phyloP scores from a whole-genome alignment of 1,140 invertebrate genomes.

The Drosophila albomicans region DNA sequence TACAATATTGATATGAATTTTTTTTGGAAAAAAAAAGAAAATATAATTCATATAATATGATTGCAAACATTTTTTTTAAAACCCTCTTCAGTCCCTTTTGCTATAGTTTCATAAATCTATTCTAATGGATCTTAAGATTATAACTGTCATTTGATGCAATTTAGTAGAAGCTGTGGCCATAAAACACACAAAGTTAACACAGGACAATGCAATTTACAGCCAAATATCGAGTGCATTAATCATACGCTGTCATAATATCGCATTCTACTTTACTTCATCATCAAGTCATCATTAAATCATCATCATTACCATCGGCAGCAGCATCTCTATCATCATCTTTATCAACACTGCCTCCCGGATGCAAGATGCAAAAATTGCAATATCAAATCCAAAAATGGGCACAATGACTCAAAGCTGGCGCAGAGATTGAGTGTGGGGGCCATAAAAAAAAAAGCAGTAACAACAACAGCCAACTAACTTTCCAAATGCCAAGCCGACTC shows the following conservation, averaged over 20 bases:
- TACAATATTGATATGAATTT: too few species aligned
- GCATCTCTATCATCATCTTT: constrained; percentile 29
- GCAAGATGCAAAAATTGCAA: constrained; percentile 69
- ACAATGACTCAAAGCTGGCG: constrained; percentile 65
- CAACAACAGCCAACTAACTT: constrained; percentile 52
- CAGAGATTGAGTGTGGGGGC: constrained; percentile 49
- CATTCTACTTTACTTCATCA: constrained; percentile 34
- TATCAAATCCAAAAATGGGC: constrained; percentile 65
- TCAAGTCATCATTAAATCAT: constrained; percentile 23
- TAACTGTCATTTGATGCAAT: not conserved
- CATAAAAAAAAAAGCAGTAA: constrained; percentile 44
- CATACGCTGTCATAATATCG: constrained; percentile 20
- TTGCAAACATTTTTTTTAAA: too few species aligned
- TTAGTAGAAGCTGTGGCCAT: not conserved
- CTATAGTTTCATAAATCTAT: too few species aligned
- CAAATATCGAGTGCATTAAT: constrained; percentile 29
- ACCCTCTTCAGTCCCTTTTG: too few species aligned
- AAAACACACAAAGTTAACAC: constrained; percentile 7
- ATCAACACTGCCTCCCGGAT: constrained; percentile 56
- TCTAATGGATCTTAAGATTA: too few species aligned
- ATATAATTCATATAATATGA: too few species aligned
- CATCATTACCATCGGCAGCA: constrained; percentile 6
- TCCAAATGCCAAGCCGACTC: constrained; percentile 63
- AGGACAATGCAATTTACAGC: constrained; percentile 1
- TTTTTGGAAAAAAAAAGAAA: too few species aligned